Conservation (phyloP, 2,888 invertebrate species). For the Agonopterix subpropinquella region DNA sequence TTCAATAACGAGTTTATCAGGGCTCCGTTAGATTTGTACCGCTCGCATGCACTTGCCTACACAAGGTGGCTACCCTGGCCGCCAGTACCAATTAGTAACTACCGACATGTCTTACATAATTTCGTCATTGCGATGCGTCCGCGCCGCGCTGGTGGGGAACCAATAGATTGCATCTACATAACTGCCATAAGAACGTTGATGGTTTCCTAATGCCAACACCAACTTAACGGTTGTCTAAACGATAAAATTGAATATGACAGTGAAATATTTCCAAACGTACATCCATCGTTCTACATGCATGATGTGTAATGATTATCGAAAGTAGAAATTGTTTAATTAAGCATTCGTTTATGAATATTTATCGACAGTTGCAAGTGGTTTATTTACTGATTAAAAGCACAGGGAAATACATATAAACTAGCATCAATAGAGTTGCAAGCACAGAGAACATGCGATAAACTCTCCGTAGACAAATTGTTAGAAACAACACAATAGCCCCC, state of each 20-base stretch:
- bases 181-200: slow-evolving; percentile 11
- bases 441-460: background rate
- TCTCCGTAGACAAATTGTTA: slow-evolving; percentile 18
- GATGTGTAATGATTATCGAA: slow-evolving; percentile 31
- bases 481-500: slow-evolving; percentile 18
- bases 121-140: slow-evolving; percentile 38
- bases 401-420: slow-evolving; percentile 1
- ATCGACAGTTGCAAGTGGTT: background rate
- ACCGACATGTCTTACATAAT: slow-evolving; percentile 49
- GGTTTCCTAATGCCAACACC: slow-evolving; percentile 27
- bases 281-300: slow-evolving; percentile 31
- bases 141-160: slow-evolving; percentile 12
- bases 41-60: slow-evolving; percentile 38
- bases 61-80: slow-evolving; percentile 16
- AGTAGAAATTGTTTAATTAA: slow-evolving; percentile 18
- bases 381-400: background rate
- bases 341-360: slow-evolving; percentile 7
- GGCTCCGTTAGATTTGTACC: slow-evolving; percentile 52
- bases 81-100: slow-evolving; percentile 56
- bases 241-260: slow-evolving; percentile 48
- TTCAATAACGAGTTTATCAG: slow-evolving; percentile 53
- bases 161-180: slow-evolving; percentile 30
- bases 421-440: slow-evolving; percentile 1
- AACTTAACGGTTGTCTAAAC: slow-evolving; percentile 41
- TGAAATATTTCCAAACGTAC: slow-evolving; percentile 44